These are phyloP conservation scores for Amblyornis subalaris DNA, from an alignment of 2,113 vertebrate species.

Conservation along the genomic window DNA sequence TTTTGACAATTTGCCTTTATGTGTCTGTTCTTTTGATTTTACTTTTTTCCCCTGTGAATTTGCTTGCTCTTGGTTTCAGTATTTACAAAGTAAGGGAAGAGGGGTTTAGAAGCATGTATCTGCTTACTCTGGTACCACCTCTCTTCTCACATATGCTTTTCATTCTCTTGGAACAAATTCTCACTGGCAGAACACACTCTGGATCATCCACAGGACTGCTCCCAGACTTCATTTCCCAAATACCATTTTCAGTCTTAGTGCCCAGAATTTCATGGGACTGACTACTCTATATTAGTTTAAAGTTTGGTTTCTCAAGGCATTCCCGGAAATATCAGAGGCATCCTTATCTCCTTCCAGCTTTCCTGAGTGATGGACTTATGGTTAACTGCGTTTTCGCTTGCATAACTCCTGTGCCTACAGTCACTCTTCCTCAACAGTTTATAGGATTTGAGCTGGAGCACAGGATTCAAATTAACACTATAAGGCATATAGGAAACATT, in stretches of 20 bases:
- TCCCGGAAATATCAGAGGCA: not conserved
- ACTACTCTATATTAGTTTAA: not conserved
- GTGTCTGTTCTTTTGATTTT: not conserved
- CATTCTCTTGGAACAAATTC: not conserved
- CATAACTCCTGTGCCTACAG: not conserved
- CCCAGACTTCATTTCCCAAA: not conserved
- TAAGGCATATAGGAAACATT: not conserved
- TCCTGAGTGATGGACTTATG: not conserved
- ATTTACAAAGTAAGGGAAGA: not conserved
- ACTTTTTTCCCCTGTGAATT: not conserved
- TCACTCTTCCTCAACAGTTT: not conserved
- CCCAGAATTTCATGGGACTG: not conserved
- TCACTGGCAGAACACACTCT: not conserved
- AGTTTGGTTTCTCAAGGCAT: not conserved
- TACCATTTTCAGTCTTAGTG: not conserved
- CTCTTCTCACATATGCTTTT: not conserved
- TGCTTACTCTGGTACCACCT: not conserved
- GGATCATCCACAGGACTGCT: not conserved
- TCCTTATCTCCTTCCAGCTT: not conserved
- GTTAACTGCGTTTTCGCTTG: not conserved
- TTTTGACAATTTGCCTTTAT: not conserved
- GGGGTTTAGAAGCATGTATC: fast-evolving
- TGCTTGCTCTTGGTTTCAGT: not conserved
- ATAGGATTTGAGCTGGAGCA: not conserved
- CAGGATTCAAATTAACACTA: not conserved